Evolutionary conservation across 2,888 invertebrate genomes (phyloP).

Genomic region (Rhodophaea formosa): DNA sequence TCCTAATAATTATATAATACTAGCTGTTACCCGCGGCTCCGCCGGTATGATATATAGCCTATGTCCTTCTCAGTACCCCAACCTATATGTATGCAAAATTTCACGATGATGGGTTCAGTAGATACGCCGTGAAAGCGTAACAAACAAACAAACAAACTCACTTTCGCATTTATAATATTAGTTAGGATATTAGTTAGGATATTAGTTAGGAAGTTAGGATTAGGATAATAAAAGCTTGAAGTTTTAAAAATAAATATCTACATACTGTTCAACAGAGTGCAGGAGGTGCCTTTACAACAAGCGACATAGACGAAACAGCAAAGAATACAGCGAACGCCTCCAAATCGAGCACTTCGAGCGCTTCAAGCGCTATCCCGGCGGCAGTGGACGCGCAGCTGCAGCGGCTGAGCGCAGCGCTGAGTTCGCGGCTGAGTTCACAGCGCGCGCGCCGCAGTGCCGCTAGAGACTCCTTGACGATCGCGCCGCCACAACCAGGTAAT

Average conservation of each 20-base stretch:
- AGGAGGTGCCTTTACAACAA: slow-evolving; percentile 27
- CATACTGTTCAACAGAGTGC: slow-evolving; percentile 31
- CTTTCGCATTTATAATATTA: too few species aligned
- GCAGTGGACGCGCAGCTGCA: slow-evolving; percentile 72
- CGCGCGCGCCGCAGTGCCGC: slow-evolving; percentile 39
- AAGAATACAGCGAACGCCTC: slow-evolving; percentile 31
- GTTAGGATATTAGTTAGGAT: too few species aligned
- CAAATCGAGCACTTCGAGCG: slow-evolving; percentile 32
- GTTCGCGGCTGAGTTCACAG: slow-evolving; percentile 55
- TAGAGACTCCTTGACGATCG: slow-evolving; percentile 42
- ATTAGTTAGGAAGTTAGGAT: too few species aligned
- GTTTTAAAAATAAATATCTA: neutral
- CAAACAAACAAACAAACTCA: too few species aligned
- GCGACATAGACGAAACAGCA: slow-evolving; percentile 27
- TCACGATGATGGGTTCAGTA: too few species aligned
- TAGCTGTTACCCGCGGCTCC: too few species aligned
- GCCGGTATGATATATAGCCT: too few species aligned
- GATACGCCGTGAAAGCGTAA: too few species aligned
- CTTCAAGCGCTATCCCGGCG: slow-evolving; percentile 38
- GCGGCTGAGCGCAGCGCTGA: slow-evolving; percentile 73
- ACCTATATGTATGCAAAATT: too few species aligned
- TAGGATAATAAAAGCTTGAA: neutral
- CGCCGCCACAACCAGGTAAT: slow-evolving; percentile 35
- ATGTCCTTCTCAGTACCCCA: too few species aligned
- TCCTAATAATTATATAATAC: too few species aligned